These are phyloP conservation scores for Conops quadrifasciatus DNA, from an alignment of 2,888 invertebrate species.

Conservation along the genomic window DNA sequence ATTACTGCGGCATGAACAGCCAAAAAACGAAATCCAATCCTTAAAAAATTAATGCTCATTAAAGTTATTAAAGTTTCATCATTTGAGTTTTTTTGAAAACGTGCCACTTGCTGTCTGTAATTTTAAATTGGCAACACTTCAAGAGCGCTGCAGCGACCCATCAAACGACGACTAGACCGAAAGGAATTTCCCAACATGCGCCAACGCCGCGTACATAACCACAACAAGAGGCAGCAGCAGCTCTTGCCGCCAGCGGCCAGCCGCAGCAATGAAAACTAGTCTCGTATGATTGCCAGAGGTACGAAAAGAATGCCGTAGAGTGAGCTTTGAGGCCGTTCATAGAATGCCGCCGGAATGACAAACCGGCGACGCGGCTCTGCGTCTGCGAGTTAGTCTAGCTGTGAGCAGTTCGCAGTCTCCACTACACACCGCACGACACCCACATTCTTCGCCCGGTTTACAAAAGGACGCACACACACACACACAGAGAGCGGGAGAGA, in stretches of 20 bases:
- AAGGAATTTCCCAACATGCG: conserved; percentile 29
- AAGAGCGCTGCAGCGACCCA: neutral
- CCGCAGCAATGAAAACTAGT: conserved; percentile 17
- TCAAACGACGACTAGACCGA: conserved; percentile 7
- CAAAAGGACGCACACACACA: neutral
- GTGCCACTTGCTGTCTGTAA: neutral
- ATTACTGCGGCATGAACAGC: no score
- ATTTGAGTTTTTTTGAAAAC: no score
- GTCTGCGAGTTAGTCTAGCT: conserved; percentile 28
- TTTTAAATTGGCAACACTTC: conserved; percentile 30
- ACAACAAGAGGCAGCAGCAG: neutral
- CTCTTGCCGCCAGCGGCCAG: neutral
- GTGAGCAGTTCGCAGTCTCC: neutral
- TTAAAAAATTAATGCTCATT: no score
- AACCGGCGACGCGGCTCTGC: conserved; percentile 12
- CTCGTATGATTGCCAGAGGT: conserved; percentile 11
- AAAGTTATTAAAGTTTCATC: no score
- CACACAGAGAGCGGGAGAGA: neutral
- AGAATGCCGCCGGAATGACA: neutral
- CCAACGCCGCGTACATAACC: neutral
- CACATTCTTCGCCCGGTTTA: neutral
- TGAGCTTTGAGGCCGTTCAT: conserved; percentile 20
- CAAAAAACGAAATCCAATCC: no score
- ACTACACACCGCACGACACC: neutral
- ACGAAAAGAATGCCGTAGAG: conserved; percentile 22